Evolutionary conservation across 2,888 invertebrate genomes (phyloP), one percentile per base, ranked within the genome.

Genomic region (Xanthia togata): DNA sequence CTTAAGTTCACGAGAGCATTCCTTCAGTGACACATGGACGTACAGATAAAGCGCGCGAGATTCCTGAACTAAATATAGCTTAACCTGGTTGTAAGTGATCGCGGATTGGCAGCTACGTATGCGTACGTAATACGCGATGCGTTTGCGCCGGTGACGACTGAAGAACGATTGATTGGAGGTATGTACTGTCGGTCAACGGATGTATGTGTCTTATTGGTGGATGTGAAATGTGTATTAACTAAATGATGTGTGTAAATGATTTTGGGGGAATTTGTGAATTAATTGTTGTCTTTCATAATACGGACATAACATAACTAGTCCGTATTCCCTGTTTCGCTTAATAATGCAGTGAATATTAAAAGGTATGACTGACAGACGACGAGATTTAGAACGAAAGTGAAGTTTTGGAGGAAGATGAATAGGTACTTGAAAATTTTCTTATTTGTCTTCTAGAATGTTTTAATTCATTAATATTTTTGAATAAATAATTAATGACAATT

Each of bases 21-120:
- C 71, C 74, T 73, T 0, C 35, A 70, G 26, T 85, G 83, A 86
- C 79, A 81, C 76, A 78, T 44, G 70, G 55, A 75, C 75, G 57
- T 78, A 55, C 75, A 79, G 76, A 85, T 74, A 78, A 78, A 64
- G 62, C 62, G 80, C 70, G 76, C 70, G 57, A 83, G 86, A 89
- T 90, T 88, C 89, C 88, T 62, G 55, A 41, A 76, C 87, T 92
- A 92, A 90, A 89, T 89, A 88, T 92, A 92, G 86, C 71, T 53
- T 84, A 88, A 87, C 82, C 84, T 82, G 89, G 81, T 85, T 85
- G 87, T 86, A 79, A 76, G 81, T 77, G 72, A 74, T 76, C 77
- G 63, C 71, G 75, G 89, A 89, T 88, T 88, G 90, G 86, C 88
- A 86, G 89, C 89, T 88, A 89, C 87, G 86, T 81, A 82, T 79